Conservation (phyloP, 1,140 invertebrate genomes). For the Ladona fulva region DNA sequence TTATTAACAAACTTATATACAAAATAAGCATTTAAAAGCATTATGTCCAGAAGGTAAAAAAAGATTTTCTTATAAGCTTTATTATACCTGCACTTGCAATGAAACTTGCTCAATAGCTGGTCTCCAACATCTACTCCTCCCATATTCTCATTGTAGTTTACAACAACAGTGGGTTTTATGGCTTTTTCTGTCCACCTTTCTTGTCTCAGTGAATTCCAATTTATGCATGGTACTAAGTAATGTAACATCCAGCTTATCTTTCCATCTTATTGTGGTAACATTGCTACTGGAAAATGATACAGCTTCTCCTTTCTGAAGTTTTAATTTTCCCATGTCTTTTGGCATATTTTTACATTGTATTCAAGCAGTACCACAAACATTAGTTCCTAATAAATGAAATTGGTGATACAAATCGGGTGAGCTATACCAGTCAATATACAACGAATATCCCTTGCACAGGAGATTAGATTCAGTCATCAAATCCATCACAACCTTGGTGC, state of each 20-base stretch:
- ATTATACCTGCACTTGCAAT: too few relatives aligned
- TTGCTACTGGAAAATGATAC: too few relatives aligned
- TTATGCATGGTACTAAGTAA: too few relatives aligned
- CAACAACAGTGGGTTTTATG: not conserved
- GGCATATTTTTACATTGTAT: not conserved
- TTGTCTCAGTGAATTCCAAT: not conserved
- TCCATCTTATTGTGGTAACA: too few relatives aligned
- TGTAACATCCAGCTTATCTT: too few relatives aligned
- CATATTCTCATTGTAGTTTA: not conserved
- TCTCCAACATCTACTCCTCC: too few relatives aligned
- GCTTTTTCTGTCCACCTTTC: not conserved
- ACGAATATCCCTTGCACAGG: not conserved
- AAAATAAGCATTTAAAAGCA: slow-evolving; percentile 12
- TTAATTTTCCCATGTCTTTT: not conserved
- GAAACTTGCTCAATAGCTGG: too few relatives aligned
- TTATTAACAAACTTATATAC: slow-evolving; percentile 3
- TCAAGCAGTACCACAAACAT: not conserved
- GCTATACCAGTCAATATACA: not conserved
- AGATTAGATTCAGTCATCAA: too few relatives aligned
- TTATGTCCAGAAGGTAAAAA: slow-evolving; percentile 17
- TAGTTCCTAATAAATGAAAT: not conserved
- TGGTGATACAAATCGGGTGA: not conserved
- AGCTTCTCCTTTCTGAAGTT: not conserved
- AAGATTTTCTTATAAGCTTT: slow-evolving; percentile 15
- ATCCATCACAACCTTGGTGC: too few relatives aligned